Conservation (phyloP, 2,797 vertebrate species). For the Argya squamiceps region DNA sequence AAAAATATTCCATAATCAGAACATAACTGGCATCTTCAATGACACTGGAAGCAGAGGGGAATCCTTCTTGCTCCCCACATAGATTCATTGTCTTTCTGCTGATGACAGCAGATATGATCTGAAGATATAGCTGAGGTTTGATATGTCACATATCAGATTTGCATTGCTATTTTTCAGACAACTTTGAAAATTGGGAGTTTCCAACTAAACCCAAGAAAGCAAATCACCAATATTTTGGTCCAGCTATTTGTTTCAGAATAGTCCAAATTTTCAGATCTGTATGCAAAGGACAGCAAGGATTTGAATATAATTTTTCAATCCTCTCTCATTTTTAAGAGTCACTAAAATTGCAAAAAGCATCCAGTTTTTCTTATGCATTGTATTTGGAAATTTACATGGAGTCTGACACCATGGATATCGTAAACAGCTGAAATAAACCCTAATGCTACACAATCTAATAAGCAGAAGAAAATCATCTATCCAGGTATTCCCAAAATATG, state of each 20-base stretch:
- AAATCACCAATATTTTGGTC: not conserved
- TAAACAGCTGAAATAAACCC: not conserved
- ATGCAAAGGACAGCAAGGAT: not conserved
- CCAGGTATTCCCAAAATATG: not conserved
- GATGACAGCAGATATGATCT: not conserved
- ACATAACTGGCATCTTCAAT: not conserved
- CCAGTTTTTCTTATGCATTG: not conserved
- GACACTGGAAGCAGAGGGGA: not conserved
- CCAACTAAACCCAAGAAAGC: not conserved
- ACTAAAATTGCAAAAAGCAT: not conserved
- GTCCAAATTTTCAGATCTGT: not conserved
- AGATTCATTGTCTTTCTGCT: not conserved
- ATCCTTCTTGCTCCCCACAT: not conserved
- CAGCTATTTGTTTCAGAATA: not conserved
- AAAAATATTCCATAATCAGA: not conserved
- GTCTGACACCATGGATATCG: not conserved
- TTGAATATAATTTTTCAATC: not conserved
- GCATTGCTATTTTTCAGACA: not conserved
- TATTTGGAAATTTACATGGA: not conserved
- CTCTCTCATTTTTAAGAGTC: not conserved
- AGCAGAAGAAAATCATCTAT: not conserved
- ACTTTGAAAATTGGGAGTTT: not conserved
- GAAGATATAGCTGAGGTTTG: not conserved
- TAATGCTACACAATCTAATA: not conserved
- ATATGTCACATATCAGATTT: not conserved